A percentile compares a stretch with the other conserved stretches of the same genome.
These are phyloP conservation scores for Ophioninae sp. DNA, from an alignment of 2,888 invertebrate species.

Conservation along the genomic window DNA sequence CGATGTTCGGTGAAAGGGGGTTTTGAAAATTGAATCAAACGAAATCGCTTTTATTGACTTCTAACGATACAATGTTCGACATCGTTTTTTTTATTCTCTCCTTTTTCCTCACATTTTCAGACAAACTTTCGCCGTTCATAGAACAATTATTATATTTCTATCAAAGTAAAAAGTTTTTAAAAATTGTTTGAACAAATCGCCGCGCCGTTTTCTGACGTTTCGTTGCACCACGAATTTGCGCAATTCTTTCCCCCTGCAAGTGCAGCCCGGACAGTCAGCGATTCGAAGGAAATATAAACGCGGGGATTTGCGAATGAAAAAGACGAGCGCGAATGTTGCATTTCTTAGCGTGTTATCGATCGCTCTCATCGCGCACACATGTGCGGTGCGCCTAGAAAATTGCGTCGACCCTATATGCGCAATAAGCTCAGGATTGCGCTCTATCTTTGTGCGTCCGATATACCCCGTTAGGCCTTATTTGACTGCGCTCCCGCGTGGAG, in stretches of 20 bases:
- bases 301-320: slow-evolving; percentile 26
- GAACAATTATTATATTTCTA: too few relatives aligned
- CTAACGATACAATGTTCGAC: too few relatives aligned
- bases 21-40: too few relatives aligned
- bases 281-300: slow-evolving; percentile 41
- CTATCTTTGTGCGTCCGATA: slow-evolving; percentile 25
- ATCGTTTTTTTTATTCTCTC: not conserved
- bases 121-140: too few relatives aligned
- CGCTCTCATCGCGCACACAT: slow-evolving; percentile 59
- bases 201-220: not conserved
- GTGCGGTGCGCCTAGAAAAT: slow-evolving; percentile 55
- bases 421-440: slow-evolving; percentile 35
- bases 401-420: slow-evolving; percentile 51
- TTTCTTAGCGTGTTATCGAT: slow-evolving; percentile 63
- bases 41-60: too few relatives aligned
- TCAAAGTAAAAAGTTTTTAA: not conserved
- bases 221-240: slow-evolving; percentile 40
- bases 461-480: slow-evolving; percentile 63
- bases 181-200: slow-evolving; percentile 19
- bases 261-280: slow-evolving; percentile 20
- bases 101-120: not conserved
- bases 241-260: slow-evolving; percentile 23
- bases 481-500: slow-evolving; percentile 60
- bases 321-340: slow-evolving; percentile 60
- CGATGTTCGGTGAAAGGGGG: too few relatives aligned